These are phyloP conservation scores for Sparidentex hasta DNA, from an alignment of 2,797 vertebrate species.

Conservation along the genomic window DNA sequence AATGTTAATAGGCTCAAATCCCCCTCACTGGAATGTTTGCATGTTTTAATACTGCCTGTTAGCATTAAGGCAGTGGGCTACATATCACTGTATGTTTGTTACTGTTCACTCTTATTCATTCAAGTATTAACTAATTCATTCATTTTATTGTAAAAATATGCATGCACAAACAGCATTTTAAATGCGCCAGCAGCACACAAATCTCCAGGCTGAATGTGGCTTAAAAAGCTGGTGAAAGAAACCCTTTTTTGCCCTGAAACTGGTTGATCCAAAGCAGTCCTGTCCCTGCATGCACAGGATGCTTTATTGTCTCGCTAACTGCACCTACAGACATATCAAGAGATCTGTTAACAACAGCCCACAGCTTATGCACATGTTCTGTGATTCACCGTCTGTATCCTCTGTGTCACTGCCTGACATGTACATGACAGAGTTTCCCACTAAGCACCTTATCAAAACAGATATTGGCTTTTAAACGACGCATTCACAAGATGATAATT, in stretches of 20 bases:
- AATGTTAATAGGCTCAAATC: slow-evolving; percentile 62
- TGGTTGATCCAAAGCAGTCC: slow-evolving; percentile 27
- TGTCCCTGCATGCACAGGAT: neutral
- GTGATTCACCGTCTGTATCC: neutral
- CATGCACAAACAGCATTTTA: slow-evolving; percentile 24
- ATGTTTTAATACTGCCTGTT: slow-evolving; percentile 45
- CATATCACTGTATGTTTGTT: neutral
- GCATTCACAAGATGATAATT: slow-evolving; percentile 63
- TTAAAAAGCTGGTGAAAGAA: slow-evolving; percentile 31
- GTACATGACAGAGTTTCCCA: slow-evolving; percentile 35
- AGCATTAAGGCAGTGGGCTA: slow-evolving; percentile 15
- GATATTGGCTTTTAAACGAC: slow-evolving; percentile 65
- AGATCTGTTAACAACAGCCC: slow-evolving; percentile 5
- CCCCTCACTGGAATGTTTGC: slow-evolving; percentile 51
- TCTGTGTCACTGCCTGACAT: slow-evolving; percentile 17
- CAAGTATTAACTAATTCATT: slow-evolving; percentile 5
- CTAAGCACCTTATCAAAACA: slow-evolving; percentile 39
- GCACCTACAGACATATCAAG: neutral
- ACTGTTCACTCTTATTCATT: slow-evolving; percentile 18
- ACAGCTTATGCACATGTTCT: neutral
- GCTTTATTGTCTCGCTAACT: neutral
- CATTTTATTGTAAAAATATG: slow-evolving; percentile 10
- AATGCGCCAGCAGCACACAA: slow-evolving; percentile 14
- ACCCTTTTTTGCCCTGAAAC: slow-evolving; percentile 37
- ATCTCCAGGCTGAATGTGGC: slow-evolving; percentile 9